phyloP scores from a whole-genome alignment of 2,888 invertebrate species.

The Esperia sulphurella region DNA sequence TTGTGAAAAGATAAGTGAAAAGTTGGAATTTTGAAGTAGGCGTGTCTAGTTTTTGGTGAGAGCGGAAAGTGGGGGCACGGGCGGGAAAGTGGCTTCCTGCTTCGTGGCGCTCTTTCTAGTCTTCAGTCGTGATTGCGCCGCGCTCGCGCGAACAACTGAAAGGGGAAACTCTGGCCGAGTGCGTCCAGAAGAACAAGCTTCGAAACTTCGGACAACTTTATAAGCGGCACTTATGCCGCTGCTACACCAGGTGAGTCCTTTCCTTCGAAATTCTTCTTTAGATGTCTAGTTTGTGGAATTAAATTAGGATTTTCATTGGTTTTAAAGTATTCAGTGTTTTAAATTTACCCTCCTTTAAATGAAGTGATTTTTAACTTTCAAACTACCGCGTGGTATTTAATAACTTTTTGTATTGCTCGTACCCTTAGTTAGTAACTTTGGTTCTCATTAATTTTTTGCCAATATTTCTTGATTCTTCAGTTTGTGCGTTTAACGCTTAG shows the following conservation, averaged over 20 bases:
- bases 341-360: too few species aligned
- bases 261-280: not conserved
- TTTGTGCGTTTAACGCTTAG: too few species aligned
- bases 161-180: slow-evolving; percentile 37
- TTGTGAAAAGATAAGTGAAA: not conserved
- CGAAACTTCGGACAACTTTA: slow-evolving; percentile 42
- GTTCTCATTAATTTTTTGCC: too few species aligned
- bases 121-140: slow-evolving; percentile 55
- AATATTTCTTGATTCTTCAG: too few species aligned
- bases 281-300: too few species aligned
- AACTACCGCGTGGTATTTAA: too few species aligned
- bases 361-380: too few species aligned
- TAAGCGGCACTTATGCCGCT: slow-evolving; percentile 62
- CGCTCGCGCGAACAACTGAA: slow-evolving; percentile 38
- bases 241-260: slow-evolving; percentile 53
- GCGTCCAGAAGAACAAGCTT: slow-evolving; percentile 20
- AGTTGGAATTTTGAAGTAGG: too few species aligned
- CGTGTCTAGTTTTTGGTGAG: slow-evolving; percentile 25
- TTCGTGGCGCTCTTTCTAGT: slow-evolving; percentile 32
- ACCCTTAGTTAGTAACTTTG: too few species aligned
- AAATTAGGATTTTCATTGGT: too few species aligned
- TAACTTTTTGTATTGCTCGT: too few species aligned
- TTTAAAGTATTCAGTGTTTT: too few species aligned
- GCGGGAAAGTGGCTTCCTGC: slow-evolving; percentile 50
- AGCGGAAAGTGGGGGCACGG: slow-evolving; percentile 25